phyloP scores from a whole-genome alignment of 2,113 vertebrate genomes.

The Archilochus colubris region DNA sequence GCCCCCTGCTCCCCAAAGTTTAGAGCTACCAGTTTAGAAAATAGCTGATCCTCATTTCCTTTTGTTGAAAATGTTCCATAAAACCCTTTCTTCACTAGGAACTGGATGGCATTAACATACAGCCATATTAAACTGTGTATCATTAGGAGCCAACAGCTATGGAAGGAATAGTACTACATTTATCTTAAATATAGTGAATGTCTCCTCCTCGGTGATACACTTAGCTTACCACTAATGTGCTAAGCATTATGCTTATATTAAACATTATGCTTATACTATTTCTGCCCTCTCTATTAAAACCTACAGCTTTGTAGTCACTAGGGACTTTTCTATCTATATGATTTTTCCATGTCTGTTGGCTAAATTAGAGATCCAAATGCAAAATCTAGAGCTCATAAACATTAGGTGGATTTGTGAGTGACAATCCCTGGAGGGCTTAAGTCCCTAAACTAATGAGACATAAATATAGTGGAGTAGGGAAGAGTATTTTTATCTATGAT shows the following conservation, averaged over 20 bases:
- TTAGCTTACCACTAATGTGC: constrained; percentile 32
- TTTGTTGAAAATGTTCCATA: not conserved
- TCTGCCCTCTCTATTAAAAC: constrained; percentile 61
- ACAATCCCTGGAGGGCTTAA: constrained; percentile 72
- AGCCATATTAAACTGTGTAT: not conserved
- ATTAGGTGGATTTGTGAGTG: constrained; percentile 68
- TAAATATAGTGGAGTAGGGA: constrained; percentile 57
- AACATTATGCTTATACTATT: constrained; percentile 41
- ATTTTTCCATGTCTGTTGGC: constrained; percentile 56
- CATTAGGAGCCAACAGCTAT: not conserved
- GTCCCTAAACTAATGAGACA: constrained; percentile 73
- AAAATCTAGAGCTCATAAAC: constrained; percentile 69
- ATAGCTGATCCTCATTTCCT: not conserved
- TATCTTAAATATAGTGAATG: not conserved
- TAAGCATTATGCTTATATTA: constrained; percentile 55
- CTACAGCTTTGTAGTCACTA: constrained; percentile 60
- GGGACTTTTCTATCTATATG: constrained; percentile 61
- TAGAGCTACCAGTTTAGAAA: not conserved
- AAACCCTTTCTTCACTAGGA: not conserved
- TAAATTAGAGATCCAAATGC: constrained; percentile 71
- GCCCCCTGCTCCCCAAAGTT: not conserved
- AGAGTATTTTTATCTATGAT: constrained; percentile 66
- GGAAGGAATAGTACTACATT: not conserved
- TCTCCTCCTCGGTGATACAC: constrained; percentile 8
- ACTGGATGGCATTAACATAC: not conserved